These are phyloP conservation scores for Pseudorasbora parva DNA, from an alignment of 2,113 vertebrate species.

Conservation along the genomic window DNA sequence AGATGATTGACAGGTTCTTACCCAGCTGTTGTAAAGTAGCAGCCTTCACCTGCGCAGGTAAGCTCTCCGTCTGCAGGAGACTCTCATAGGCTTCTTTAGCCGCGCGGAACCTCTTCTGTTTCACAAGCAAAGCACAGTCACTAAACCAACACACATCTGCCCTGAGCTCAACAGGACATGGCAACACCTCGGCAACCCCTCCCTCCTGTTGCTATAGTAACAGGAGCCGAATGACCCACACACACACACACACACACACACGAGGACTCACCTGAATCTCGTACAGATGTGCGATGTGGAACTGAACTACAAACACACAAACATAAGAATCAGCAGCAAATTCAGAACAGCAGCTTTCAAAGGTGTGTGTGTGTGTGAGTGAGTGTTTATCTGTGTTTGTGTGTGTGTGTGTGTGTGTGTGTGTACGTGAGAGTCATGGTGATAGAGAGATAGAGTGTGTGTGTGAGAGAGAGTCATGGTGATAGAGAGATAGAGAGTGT, in stretches of 20 bases:
- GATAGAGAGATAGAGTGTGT: too few relatives aligned
- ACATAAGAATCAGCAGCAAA: background rate
- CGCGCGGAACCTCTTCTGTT: slow-evolving; percentile 92
- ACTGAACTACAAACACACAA: slow-evolving; percentile 85
- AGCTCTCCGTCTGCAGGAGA: slow-evolving; percentile 92
- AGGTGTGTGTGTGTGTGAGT: too few relatives aligned
- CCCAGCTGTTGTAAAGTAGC: slow-evolving; percentile 96
- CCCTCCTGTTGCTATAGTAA: slow-evolving; percentile 31
- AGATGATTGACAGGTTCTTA: slow-evolving; percentile 71
- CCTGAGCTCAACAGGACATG: background rate
- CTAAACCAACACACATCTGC: background rate
- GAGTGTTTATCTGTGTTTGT: too few relatives aligned
- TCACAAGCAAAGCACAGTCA: slow-evolving; percentile 31
- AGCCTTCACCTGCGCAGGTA: slow-evolving; percentile 96
- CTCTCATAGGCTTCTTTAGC: slow-evolving; percentile 97
- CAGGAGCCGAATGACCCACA: background rate
- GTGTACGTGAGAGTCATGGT: too few relatives aligned
- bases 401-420: too few relatives aligned
- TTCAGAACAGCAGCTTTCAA: background rate
- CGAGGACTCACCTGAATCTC: slow-evolving; percentile 56
- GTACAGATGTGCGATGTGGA: slow-evolving; percentile 98
- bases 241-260: too few relatives aligned
- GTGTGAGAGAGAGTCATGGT: too few relatives aligned
- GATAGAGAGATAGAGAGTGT: too few relatives aligned
- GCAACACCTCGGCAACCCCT: background rate